phyloP scores from a whole-genome alignment of 2,888 invertebrate genomes.

The Xanthia togata region DNA sequence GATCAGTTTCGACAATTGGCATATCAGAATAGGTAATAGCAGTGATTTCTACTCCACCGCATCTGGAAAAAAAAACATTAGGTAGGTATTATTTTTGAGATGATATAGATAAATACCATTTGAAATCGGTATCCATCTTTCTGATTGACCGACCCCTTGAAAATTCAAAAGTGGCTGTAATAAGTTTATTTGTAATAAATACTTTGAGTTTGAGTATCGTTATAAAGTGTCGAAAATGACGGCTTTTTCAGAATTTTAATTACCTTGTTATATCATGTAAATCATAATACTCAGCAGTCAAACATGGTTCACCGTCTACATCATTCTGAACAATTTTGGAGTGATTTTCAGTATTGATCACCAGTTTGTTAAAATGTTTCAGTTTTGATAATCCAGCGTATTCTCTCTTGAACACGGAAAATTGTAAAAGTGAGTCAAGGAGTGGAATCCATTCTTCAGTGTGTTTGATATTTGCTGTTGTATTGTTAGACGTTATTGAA shows the following conservation, averaged over 20 bases:
- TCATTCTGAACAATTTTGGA: neutral
- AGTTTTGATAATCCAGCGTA: conserved; percentile 44
- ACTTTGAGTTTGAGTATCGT: neutral
- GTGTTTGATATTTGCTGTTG: conserved; percentile 88
- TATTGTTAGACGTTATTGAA: conserved; percentile 84
- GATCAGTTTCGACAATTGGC: conserved; percentile 26
- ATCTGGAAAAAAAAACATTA: conserved; percentile 19
- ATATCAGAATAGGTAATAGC: conserved; percentile 17
- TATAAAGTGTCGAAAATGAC: neutral
- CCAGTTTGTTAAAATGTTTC: conserved; percentile 22
- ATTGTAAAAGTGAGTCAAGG: conserved; percentile 59
- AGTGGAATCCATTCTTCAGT: conserved; percentile 61
- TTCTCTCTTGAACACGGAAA: conserved; percentile 59
- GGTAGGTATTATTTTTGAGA: neutral
- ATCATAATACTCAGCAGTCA: conserved; percentile 38
- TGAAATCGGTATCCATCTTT: neutral
- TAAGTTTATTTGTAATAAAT: neutral
- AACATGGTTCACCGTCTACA: conserved; percentile 26
- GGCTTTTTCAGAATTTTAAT: neutral
- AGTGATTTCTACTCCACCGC: conserved; percentile 48
- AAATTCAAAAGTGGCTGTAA: neutral
- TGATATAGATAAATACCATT: too few relatives aligned
- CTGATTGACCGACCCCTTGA: too few relatives aligned
- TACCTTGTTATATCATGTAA: conserved; percentile 29
- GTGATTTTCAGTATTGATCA: conserved; percentile 18